A percentile compares a stretch with the other conserved stretches of the same genome.
These are phyloP conservation scores for Monochamus alternatus DNA, from an alignment of 2,888 invertebrate species.

Conservation along the genomic window DNA sequence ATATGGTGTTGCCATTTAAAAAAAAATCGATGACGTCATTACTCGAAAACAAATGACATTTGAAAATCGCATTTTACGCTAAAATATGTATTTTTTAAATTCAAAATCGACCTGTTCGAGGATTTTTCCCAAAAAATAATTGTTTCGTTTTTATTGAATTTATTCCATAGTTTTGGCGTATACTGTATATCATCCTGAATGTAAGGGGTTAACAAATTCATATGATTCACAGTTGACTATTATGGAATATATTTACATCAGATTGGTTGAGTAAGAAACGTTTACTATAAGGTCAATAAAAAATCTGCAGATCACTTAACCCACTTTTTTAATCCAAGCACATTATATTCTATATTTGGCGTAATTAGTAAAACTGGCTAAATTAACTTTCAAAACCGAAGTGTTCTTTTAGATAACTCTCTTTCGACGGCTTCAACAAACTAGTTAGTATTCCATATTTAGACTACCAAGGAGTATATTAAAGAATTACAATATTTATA, in stretches of 20 bases:
- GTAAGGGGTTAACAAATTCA: no score
- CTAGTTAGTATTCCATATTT: slow-evolving; percentile 18
- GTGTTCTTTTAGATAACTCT: slow-evolving; percentile 5
- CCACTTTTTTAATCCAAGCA: slow-evolving; percentile 23
- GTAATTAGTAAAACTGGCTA: slow-evolving; percentile 6
- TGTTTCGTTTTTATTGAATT: no score
- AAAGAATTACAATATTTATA: slow-evolving; percentile 22
- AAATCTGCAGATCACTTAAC: slow-evolving; percentile 27
- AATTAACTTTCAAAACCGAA: slow-evolving; percentile 18
- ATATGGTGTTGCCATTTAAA: no score
- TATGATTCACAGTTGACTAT: background rate
- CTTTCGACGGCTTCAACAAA: slow-evolving; percentile 2
- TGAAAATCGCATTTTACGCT: no score
- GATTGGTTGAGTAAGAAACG: background rate
- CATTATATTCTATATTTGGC: slow-evolving; percentile 26
- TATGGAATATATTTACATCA: background rate
- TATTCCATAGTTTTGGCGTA: no score
- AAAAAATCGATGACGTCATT: no score
- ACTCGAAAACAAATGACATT: no score
- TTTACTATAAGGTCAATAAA: slow-evolving; percentile 9
- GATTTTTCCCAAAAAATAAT: no score
- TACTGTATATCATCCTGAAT: no score
- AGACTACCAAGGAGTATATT: background rate
- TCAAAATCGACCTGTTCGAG: no score
- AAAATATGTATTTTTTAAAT: no score